Percentiles rank a stretch among this genome's conserved stretches.
Conservation (phyloP, 2,113 vertebrate species). For the pig (Sus scrofa) region T2T-Sscrofa CM000820.6:83265001-83265500, state of each 20-base stretch:
- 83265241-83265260: neutral
- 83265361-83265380: neutral
- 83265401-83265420: neutral
- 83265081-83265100: neutral
- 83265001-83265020: neutral
- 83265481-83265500: neutral
- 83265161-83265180: neutral
- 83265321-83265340: neutral
- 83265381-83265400: neutral
- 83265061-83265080: neutral
- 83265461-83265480: neutral
- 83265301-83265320: neutral
- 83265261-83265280: neutral
- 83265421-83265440: neutral
- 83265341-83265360: neutral
- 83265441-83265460: neutral
- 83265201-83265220: neutral
- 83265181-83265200: neutral
- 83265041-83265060: neutral
- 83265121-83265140: neutral
- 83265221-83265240: neutral
- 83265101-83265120: neutral
- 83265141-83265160: neutral
- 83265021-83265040: neutral
- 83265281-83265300: neutral